Conservation (phyloP, 2,797 vertebrate species). For the Echiichthys vipera region DNA sequence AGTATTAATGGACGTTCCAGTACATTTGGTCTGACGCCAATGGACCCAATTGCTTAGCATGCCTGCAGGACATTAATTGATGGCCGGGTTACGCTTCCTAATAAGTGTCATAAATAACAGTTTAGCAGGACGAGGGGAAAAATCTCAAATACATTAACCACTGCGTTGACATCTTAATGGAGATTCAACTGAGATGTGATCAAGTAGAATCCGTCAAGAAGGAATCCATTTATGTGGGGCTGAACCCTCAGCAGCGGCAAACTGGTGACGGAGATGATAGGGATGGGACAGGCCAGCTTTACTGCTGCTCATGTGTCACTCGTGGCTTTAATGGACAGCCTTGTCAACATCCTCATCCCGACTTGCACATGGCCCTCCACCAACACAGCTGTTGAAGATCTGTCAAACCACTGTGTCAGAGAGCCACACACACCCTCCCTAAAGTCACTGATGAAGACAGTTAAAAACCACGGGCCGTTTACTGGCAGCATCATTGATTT, state of each 20-base stretch:
- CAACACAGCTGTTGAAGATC: slow-evolving; percentile 84
- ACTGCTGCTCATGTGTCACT: slow-evolving; percentile 74
- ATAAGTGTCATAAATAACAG: slow-evolving; percentile 88
- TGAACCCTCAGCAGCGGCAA: slow-evolving; percentile 50
- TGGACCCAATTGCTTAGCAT: slow-evolving; percentile 81
- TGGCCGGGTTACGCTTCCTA: slow-evolving; percentile 84
- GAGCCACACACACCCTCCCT: slow-evolving; percentile 67
- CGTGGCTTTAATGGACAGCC: slow-evolving; percentile 74
- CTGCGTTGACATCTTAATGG: slow-evolving; percentile 87
- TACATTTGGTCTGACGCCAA: slow-evolving; percentile 84
- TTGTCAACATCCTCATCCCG: slow-evolving; percentile 78
- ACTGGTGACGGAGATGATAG: slow-evolving; percentile 62
- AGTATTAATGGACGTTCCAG: slow-evolving; percentile 83
- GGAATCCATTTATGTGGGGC: slow-evolving; percentile 76
- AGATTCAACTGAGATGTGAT: slow-evolving; percentile 84
- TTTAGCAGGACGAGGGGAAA: slow-evolving; percentile 82
- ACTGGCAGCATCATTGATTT: slow-evolving; percentile 83
- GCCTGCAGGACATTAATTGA: slow-evolving; percentile 87
- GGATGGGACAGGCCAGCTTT: slow-evolving; percentile 66
- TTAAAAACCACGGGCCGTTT: slow-evolving; percentile 78
- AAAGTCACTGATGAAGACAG: slow-evolving; percentile 77
- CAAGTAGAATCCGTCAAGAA: slow-evolving; percentile 78
- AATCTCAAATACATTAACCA: slow-evolving; percentile 84
- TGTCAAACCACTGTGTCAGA: slow-evolving; percentile 74
- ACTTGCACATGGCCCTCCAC: slow-evolving; percentile 75